Percentiles rank a stretch among this genome's conserved stretches.
Conservation (phyloP, 2,888 invertebrate species). For the Lithosia quadra region DNA sequence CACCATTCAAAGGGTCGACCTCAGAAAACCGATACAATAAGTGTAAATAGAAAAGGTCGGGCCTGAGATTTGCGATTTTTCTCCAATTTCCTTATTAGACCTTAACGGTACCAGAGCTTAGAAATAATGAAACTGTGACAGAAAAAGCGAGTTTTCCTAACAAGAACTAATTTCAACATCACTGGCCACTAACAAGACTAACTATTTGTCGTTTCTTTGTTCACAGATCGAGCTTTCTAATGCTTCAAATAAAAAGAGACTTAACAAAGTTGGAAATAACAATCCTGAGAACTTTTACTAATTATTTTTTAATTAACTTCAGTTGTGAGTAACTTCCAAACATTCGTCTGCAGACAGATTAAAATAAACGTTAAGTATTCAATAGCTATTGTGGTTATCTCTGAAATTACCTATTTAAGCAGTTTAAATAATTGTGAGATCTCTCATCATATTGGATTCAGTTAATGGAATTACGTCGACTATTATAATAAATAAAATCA, state of each 20-base stretch:
- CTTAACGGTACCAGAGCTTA: conserved; percentile 19
- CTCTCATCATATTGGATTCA: conserved; percentile 37
- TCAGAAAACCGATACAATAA: conserved; percentile 35
- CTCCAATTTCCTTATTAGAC: conserved; percentile 43
- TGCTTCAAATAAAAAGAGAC: conserved; percentile 58
- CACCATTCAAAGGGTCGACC: conserved; percentile 23
- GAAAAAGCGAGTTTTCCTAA: conserved; percentile 50
- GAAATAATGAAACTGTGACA: conserved; percentile 40
- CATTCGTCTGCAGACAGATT: conserved; percentile 30
- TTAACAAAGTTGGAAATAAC: conserved; percentile 39
- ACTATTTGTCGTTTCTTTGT: conserved; percentile 79
- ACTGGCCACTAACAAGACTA: conserved; percentile 75
- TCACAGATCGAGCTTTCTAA: conserved; percentile 75
- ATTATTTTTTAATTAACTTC: conserved; percentile 39
- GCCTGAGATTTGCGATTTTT: conserved; percentile 32
- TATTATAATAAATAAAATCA: conserved; percentile 40
- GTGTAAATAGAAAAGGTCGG: conserved; percentile 40
- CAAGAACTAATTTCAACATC: conserved; percentile 64
- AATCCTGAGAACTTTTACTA: conserved; percentile 39
- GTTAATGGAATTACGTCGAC: conserved; percentile 47
- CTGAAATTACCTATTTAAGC: conserved; percentile 59
- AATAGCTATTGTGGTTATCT: conserved; percentile 47
- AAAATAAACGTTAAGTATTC: conserved; percentile 47
- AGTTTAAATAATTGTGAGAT: conserved; percentile 33
- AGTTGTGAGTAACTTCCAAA: conserved; percentile 44